Base-by-base conservation (phyloP, 1,140 invertebrate genomes). In the Dendrolimus kikuchii region DNA sequence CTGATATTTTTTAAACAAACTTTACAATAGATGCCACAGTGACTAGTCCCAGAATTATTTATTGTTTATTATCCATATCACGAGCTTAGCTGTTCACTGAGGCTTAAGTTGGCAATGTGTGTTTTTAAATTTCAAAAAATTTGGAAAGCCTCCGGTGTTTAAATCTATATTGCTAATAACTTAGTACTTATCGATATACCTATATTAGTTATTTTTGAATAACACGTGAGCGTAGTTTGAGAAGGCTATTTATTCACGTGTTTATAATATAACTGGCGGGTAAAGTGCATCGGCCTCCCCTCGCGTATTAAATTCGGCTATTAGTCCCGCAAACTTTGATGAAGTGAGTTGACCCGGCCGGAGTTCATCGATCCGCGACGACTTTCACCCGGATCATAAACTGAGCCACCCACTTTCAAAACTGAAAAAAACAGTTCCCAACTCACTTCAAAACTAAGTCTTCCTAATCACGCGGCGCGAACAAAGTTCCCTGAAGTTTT, bases 301-400 rank as follows among this genome's bases (percentile, higher is more conserved):
- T 71, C 63, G 67, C 69, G 75, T 73, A 82, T 81, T 77, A 86
- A 82, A 82, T 83, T 83, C 77, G 77, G 79, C 78, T 86, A 83
- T 83, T 82, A 83, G 76, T 66, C 70, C 51, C 66, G 65, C 74
- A 81, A 83, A 86, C 68, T 86, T 86, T 83, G 82, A 86, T 86
- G 76, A 70, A 59, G 58, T 55, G 65, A 71, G 74, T 79, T 81
- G 80, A 81, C 78, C 82, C 71, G 71, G 67, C 64, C 57, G 61
- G 71, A 71, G 81, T 75, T 83, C 79, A 86, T 86, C 81, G 82
- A 84, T 86, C 82, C 70, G 75, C 64, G 57, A 67, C 74, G 78
- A 86, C 82, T 86, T 84, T 84, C 82, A 82, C 82, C 77, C 78
- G 79, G 74, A 81, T 83, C 77, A 82, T 83, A 84, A 86, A 86